Evolutionary conservation across 1,140 invertebrate genomes (phyloP).

Genomic region (Cepaea nemoralis): DNA sequence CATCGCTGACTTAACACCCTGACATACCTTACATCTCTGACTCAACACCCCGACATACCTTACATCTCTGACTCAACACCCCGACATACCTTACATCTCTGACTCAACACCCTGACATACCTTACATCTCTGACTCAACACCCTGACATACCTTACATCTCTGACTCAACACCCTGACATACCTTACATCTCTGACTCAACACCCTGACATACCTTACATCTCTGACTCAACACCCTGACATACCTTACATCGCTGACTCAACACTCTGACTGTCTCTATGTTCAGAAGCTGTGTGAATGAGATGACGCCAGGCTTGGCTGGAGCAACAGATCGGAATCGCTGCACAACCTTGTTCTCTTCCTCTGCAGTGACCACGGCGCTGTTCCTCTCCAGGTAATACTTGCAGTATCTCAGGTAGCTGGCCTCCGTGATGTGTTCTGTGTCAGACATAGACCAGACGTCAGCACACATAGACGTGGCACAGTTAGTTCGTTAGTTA

Average conservation of each 20-base stretch:
- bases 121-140: no score
- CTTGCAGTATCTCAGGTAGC: conserved; percentile 9
- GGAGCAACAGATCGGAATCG: background rate
- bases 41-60: no score
- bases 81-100: no score
- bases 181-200: background rate
- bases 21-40: no score
- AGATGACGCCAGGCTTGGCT: background rate
- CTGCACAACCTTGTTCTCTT: background rate
- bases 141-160: no score
- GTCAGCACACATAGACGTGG: no score
- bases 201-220: background rate
- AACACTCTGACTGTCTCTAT: conserved; percentile 12
- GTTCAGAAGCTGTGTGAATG: background rate
- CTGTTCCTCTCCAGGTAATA: background rate
- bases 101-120: no score
- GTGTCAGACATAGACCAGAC: no score
- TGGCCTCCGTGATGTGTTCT: conserved; percentile 7
- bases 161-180: no score
- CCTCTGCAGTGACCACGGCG: conserved; percentile 10
- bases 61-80: no score
- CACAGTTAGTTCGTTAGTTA: no score
- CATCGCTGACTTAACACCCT: no score
- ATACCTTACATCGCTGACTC: conserved; percentile 6
- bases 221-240: background rate